phyloP scores from a whole-genome alignment of 2,113 vertebrate genomes.

The Nibea coibor region DNA sequence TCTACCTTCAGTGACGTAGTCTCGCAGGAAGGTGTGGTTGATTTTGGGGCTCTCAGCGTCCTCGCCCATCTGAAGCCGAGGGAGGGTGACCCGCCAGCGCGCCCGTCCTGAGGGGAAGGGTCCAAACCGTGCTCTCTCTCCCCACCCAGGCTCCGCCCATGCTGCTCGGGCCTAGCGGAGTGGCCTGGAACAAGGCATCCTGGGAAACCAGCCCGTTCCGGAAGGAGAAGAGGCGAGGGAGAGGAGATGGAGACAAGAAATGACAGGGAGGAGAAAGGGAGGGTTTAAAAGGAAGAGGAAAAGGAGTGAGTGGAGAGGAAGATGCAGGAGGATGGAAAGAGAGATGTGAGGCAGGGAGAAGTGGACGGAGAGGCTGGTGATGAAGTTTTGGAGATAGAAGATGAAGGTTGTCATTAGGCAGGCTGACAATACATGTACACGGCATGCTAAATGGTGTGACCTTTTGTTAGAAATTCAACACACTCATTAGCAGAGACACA shows the following conservation, averaged over 20 bases:
- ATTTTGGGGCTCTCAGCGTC: constrained; percentile 96
- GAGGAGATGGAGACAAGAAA: constrained; percentile 23
- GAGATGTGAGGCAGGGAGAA: constrained; percentile 19
- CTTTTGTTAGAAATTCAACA: constrained; percentile 59
- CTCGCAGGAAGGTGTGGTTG: constrained; percentile 99
- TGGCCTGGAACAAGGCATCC: constrained; percentile 88
- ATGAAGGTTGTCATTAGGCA: constrained; percentile 35
- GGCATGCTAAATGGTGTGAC: constrained; percentile 56
- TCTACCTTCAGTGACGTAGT: constrained; percentile 99
- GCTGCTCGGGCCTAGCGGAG: constrained; percentile 93
- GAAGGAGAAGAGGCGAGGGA: constrained; percentile 43
- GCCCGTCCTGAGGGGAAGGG: constrained; percentile 93
- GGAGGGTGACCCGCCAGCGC: constrained; percentile 90
- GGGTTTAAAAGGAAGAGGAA: background rate
- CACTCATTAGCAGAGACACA: constrained; percentile 49
- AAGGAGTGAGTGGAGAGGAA: constrained; percentile 1
- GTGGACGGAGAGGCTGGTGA: constrained; percentile 44
- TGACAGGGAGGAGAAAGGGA: constrained; percentile 35
- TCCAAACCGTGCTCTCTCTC: constrained; percentile 91
- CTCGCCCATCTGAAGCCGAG: constrained; percentile 97
- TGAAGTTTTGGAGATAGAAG: constrained; percentile 40
- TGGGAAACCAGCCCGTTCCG: constrained; percentile 79
- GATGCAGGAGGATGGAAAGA: constrained; percentile 18
- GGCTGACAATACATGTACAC: constrained; percentile 39
- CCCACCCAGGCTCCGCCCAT: constrained; percentile 94